Conservation (phyloP, 2,797 vertebrate species). For the Pantherophis vulpinus region DNA sequence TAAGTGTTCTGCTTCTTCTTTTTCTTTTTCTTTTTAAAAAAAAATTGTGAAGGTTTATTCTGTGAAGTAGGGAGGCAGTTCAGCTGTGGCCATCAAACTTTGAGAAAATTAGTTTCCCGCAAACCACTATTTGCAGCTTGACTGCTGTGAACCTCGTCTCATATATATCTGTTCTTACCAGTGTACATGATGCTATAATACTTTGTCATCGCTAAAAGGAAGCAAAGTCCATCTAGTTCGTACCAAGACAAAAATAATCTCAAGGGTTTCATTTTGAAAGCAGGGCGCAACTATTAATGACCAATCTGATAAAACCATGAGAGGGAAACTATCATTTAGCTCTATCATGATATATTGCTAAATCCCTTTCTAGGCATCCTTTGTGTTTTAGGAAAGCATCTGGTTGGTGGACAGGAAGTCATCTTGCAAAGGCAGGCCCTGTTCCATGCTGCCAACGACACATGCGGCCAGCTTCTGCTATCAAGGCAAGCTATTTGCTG, state of each 20-base stretch:
- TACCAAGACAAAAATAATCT: neutral
- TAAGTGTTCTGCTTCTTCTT: neutral
- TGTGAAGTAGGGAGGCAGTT: neutral
- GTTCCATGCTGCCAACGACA: neutral
- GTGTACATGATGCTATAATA: neutral
- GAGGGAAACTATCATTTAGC: neutral
- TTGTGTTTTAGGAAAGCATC: neutral
- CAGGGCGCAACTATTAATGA: neutral
- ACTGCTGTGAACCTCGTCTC: neutral
- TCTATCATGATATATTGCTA: neutral
- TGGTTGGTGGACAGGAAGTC: neutral
- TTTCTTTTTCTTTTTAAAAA: too few species aligned
- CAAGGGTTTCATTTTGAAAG: neutral
- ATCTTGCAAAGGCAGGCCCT: neutral
- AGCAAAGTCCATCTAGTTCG: neutral
- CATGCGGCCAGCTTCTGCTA: neutral
- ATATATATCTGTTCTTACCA: neutral
- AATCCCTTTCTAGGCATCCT: neutral
- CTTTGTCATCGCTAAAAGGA: neutral
- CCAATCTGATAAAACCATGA: neutral
- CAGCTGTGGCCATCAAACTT: neutral
- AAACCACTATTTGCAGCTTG: constrained; percentile 2
- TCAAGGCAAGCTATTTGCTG: neutral
- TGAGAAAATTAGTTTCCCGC: neutral
- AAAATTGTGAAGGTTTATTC: neutral